Base-by-base conservation (phyloP, 2,888 invertebrate species). In the Leistus spinibarbis region DNA sequence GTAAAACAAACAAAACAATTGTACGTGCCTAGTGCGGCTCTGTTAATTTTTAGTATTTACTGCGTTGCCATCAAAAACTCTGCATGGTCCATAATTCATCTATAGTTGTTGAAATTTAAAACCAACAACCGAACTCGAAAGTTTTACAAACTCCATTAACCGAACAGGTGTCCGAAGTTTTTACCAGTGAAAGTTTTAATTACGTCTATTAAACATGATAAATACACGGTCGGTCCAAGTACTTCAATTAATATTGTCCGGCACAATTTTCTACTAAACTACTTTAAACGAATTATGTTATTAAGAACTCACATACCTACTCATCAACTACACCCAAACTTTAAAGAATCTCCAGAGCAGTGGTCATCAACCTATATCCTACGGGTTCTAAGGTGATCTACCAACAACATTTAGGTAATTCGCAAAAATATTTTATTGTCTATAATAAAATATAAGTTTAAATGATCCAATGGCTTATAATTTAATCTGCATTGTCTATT, bases 131-230 rank as follows among this genome's bases (percentile, higher is more conserved):
- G 40, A 70, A 40, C 71, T 63, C 40, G 23, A 22, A 64, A 70
- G 63, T 60, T 70, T 71, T 71, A 22, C 17, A 22, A 71, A 71
- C 71, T 71, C 71, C 71, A 71, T 71, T 71, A 71, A 63, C 10
- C 16, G 71, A 71, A 71, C 71, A 71, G 71, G 71, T 71, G 71
- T 71, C 24, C 54, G 64, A 54, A 54, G 64, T 71, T 71, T 71
- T 71, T 71, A 64, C 54, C 53, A 64, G 64, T 23, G 23, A 17
- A 71, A 71, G 71, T 71, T 71, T 71, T 71, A 71, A 71, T 71
- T 71, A 64, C 71, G 64, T 71, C 71, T 71, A 71, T 71, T 71
- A 71, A 71, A 71, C 71, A 71, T 64, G 71, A 71, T 71, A 71
- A 71, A 71, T 71, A 71, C 54, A 64, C 64, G 7, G 40, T 40